Base-by-base conservation (phyloP, 2,888 invertebrate genomes). In the Tanypteryx hageni region DNA sequence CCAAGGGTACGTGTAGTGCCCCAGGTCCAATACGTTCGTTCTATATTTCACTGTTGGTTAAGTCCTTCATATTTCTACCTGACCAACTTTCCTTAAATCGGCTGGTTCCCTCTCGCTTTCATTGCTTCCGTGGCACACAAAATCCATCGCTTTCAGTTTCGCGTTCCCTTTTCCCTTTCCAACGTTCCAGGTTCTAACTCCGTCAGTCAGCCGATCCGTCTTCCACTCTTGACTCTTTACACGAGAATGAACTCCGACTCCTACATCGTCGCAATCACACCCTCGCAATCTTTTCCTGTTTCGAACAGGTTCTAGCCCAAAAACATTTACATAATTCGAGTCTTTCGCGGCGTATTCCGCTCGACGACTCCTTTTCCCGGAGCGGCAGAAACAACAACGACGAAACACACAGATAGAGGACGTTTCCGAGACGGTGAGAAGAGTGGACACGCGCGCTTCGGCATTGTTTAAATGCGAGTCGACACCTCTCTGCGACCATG, bases 291-390 rank as follows among this genome's bases (percentile, higher is more conserved):
- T 86, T 61, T 86, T 86, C 61, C 18, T 86, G 86, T 86, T 86
- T 86, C 61, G 59, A 58, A 86, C 86, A 59, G 86, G 61, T 61
- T 86, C 61, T 61, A 13, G 22, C 22, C 86, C 86, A 86, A 86
- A 86, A 86, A 86, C 86, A 86, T 86, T 86, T 61, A 86, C 86
- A 86, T 86, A 86, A 86, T 86, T 86, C 86, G 86, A 86, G 86
- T 31, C 86, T 86, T 31, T 68, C 5, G n/a, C 68, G 18, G n/a
- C 68, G 44, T 44, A n/a, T 68, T 68, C 22, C 18, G 9, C 68
- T 7, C 68, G 68, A 68, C 68, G 22, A 68, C 68, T 68, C 11
- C 68, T 64, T 64, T 44, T 14, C 64, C 64, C 10, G 14, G 18
- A 68, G n/a, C 4, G n/a, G 68, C 68, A 22, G 68, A n/a, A 22